Percentiles rank a stretch among this genome's conserved stretches.
These are phyloP conservation scores for Electrophaes corylata DNA, from an alignment of 2,888 invertebrate species.

Conservation along the genomic window DNA sequence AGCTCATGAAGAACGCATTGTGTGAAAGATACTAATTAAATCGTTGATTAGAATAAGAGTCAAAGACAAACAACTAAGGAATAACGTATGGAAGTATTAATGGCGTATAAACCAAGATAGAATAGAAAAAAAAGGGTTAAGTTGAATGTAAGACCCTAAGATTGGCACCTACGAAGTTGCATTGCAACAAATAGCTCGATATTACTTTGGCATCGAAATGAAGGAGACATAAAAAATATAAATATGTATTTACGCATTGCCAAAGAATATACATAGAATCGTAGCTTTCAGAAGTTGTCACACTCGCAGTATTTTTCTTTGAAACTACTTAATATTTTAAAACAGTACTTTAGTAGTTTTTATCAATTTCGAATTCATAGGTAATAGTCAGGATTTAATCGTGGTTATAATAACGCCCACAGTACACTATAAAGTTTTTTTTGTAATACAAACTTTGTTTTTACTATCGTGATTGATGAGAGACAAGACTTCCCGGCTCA, in stretches of 20 bases:
- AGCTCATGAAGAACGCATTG: too few relatives aligned
- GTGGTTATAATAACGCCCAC: conserved; percentile 15
- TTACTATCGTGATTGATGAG: conserved; percentile 41
- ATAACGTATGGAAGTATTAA: too few relatives aligned
- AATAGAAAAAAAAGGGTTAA: too few relatives aligned
- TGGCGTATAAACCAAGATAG: too few relatives aligned
- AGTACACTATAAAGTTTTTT: conserved; percentile 15
- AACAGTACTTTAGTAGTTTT: conserved; percentile 6
- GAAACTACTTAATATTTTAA: neutral
- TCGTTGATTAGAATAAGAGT: too few relatives aligned
- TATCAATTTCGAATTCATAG: neutral
- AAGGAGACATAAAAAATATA: neutral
- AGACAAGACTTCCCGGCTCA: conserved; percentile 27
- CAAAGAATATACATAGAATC: conserved; percentile 1
- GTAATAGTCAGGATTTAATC: conserved; percentile 4
- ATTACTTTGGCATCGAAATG: conserved; percentile 4
- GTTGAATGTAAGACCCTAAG: neutral
- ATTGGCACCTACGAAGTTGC: neutral
- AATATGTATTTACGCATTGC: neutral
- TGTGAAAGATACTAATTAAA: too few relatives aligned
- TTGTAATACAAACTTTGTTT: conserved; percentile 23
- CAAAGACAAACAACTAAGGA: too few relatives aligned
- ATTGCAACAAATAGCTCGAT: conserved; percentile 5
- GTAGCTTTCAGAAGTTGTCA: neutral
- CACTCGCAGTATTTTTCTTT: conserved; percentile 1